Evolutionary conservation across 2,113 vertebrate species (phyloP).

Genomic region (Pontoporia blainvillei): DNA sequence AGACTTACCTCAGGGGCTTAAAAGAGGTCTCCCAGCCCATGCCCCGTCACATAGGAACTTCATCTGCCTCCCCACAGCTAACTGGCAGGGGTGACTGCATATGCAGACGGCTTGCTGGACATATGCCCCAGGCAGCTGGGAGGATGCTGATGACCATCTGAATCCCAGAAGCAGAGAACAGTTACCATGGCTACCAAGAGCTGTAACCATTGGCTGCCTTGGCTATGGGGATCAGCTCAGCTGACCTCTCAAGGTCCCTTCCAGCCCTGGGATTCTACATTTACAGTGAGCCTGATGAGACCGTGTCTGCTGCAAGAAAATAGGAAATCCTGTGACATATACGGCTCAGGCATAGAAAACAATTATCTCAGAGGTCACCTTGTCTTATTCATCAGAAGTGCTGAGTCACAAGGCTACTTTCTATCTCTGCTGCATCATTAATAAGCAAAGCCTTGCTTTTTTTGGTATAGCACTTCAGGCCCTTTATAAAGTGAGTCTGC

Average conservation of each 20-base stretch:
- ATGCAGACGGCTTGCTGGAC: neutral
- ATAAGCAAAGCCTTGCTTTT: neutral
- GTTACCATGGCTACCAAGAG: slow-evolving; percentile 54
- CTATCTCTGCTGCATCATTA: neutral
- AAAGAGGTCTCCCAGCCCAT: neutral
- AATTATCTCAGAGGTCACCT: slow-evolving; percentile 16
- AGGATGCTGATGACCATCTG: neutral
- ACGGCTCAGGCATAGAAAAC: neutral
- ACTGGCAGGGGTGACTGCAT: neutral
- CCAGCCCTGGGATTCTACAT: slow-evolving; percentile 36
- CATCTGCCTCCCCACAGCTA: neutral
- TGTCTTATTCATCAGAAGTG: neutral
- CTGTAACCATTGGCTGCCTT: neutral
- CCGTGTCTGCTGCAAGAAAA: neutral
- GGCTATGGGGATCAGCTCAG: neutral
- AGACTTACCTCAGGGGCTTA: neutral
- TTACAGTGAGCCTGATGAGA: slow-evolving; percentile 27
- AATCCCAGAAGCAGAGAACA: slow-evolving; percentile 10
- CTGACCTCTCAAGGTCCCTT: slow-evolving; percentile 39
- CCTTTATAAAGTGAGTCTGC: neutral
- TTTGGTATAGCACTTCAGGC: neutral
- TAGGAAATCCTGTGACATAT: neutral
- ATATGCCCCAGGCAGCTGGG: slow-evolving; percentile 18
- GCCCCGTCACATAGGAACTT: neutral
- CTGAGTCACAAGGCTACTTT: slow-evolving; percentile 19